Evolutionary conservation across 1,140 invertebrate genomes (phyloP).

Genomic region (Copidosoma floridanum): DNA sequence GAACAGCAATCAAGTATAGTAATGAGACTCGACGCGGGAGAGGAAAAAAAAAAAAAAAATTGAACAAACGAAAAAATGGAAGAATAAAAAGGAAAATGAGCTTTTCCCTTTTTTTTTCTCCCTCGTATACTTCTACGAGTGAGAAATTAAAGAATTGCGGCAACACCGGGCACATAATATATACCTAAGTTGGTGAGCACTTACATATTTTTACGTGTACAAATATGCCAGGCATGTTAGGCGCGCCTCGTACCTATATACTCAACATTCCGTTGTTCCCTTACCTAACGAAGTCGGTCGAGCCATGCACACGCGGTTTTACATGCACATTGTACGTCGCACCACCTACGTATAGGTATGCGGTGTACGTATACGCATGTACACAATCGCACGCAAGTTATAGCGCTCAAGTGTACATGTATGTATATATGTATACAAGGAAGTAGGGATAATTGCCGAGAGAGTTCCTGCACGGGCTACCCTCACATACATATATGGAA

Average conservation of each 20-base stretch:
- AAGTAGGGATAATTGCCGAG: conserved; percentile 28
- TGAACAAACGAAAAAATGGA: not conserved
- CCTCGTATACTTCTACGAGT: no score
- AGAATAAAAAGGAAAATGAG: not conserved
- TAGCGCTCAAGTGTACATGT: not conserved
- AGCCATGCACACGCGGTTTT: not conserved
- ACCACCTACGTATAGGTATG: no score
- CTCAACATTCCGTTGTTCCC: conserved; percentile 24
- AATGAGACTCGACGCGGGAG: not conserved
- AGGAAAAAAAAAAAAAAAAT: not conserved
- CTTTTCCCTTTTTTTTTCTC: not conserved
- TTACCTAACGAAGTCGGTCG: conserved; percentile 21
- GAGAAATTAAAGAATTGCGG: conserved; percentile 20
- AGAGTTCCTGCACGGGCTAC: no score
- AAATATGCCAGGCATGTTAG: no score
- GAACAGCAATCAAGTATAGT: not conserved
- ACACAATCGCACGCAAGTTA: not conserved
- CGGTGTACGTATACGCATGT: not conserved
- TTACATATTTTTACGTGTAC: no score
- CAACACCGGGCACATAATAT: conserved; percentile 8
- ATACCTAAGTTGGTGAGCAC: no score
- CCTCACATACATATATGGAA: no score
- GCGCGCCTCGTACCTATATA: not conserved
- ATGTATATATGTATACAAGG: no score
- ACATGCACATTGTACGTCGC: no score